Evolutionary conservation across 2,797 vertebrate species (phyloP).

Genomic region (Pteropus rufus): DNA sequence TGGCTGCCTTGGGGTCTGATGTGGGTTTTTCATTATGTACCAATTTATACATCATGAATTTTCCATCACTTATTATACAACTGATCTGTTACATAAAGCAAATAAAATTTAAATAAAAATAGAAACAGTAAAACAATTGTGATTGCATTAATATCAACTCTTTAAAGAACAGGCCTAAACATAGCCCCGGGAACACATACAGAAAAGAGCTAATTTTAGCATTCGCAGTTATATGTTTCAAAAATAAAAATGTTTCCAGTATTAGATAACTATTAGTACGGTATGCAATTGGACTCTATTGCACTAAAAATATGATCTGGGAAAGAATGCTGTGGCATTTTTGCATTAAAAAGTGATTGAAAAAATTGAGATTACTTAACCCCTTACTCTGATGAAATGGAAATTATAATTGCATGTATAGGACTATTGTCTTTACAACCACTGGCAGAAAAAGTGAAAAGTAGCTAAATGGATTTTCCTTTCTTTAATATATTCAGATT

Average conservation of each 20-base stretch:
- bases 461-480: not conserved
- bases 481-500: not conserved
- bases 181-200: constrained; percentile 57
- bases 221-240: not conserved
- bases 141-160: constrained; percentile 11
- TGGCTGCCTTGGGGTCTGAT: not conserved
- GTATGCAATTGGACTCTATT: not conserved
- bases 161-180: constrained; percentile 2
- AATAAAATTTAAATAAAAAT: not conserved
- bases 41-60: not conserved
- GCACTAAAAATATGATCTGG: not conserved
- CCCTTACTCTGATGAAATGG: not conserved
- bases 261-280: constrained; percentile 18
- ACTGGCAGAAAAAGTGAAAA: not conserved
- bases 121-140: not conserved
- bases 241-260: constrained; percentile 34
- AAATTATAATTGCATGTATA: constrained; percentile 11
- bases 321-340: not conserved
- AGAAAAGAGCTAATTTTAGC: constrained; percentile 52
- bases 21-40: not conserved
- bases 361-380: not conserved
- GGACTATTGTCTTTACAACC: not conserved
- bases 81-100: not conserved
- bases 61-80: not conserved
- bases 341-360: not conserved